Conservation (phyloP, 2,113 vertebrate species). For the Phyllostomus hastatus region DNA sequence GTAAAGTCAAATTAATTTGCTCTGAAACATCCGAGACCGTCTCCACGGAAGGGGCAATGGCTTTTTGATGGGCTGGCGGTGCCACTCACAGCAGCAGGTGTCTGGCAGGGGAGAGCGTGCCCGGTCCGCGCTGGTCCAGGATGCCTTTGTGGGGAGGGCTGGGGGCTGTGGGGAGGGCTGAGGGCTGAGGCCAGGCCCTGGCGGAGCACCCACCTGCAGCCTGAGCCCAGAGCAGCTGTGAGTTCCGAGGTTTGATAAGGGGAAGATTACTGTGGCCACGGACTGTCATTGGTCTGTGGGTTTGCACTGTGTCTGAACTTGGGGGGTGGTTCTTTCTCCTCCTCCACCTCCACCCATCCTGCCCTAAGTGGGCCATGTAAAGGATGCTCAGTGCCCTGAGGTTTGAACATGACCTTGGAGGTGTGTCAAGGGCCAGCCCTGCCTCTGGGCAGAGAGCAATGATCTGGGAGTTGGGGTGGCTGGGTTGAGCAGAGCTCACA, state of each 20-base stretch:
- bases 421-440: background rate
- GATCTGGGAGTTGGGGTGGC: background rate
- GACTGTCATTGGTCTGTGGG: fast-evolving
- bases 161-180: background rate
- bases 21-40: background rate
- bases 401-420: background rate
- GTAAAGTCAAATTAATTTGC: slow-evolving; percentile 4
- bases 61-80: background rate
- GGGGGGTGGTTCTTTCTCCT: background rate
- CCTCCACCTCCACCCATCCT: fast-evolving
- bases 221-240: fast-evolving
- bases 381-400: fast-evolving
- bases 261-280: fast-evolving
- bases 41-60: background rate
- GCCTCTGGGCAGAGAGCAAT: background rate
- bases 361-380: too few relatives aligned
- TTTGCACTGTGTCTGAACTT: fast-evolving
- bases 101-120: fast-evolving
- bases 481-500: background rate
- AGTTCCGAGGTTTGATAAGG: background rate
- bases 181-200: background rate
- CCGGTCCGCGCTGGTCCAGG: background rate
- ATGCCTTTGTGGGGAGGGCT: background rate
- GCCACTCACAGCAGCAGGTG: background rate
- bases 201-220: background rate